Evolutionary conservation across 37 sponge, comb jelly and placozoan genomes (phyloP).

Genomic region (Hexactinellida sp.): DNA sequence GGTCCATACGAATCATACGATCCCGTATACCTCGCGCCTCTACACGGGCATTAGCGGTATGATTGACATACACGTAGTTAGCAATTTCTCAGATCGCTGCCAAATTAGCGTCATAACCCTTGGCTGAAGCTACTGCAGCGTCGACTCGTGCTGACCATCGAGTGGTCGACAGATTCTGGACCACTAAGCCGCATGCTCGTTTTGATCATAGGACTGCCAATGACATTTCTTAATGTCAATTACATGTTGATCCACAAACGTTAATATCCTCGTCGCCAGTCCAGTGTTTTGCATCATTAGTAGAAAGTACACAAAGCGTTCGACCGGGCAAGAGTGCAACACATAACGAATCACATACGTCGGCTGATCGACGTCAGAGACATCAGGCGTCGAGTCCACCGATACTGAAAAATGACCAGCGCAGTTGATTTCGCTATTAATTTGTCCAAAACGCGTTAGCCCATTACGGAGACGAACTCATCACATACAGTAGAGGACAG

Average conservation of each 20-base stretch:
- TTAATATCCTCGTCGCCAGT: conserved; percentile 21
- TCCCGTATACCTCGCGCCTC: conserved; percentile 17
- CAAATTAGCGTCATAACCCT: conserved; percentile 17
- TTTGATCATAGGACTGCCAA: conserved; percentile 25
- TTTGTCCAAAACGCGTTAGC: neutral
- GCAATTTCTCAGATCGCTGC: neutral
- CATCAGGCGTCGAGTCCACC: conserved; percentile 23
- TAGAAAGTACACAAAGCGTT: conserved; percentile 25
- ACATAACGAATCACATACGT: conserved; percentile 20
- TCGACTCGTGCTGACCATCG: conserved; percentile 25
- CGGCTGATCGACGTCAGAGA: conserved; percentile 17
- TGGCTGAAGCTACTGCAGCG: conserved; percentile 19
- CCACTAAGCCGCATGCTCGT: neutral
- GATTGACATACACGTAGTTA: conserved; percentile 16
- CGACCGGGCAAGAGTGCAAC: neutral
- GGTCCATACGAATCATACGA: conserved; percentile 16
- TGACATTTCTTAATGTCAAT: conserved; percentile 18
- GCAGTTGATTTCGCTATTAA: neutral
- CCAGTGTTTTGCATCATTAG: conserved; percentile 2
- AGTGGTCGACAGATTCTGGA: conserved; percentile 12
- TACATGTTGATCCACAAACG: conserved; percentile 1
- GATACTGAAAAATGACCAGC: conserved; percentile 18
- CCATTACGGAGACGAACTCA: conserved; percentile 7
- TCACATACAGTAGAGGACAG: conserved; percentile 22
- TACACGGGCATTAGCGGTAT: neutral